Conservation (phyloP, 2,113 vertebrate species). For the Sturnus vulgaris region DNA sequence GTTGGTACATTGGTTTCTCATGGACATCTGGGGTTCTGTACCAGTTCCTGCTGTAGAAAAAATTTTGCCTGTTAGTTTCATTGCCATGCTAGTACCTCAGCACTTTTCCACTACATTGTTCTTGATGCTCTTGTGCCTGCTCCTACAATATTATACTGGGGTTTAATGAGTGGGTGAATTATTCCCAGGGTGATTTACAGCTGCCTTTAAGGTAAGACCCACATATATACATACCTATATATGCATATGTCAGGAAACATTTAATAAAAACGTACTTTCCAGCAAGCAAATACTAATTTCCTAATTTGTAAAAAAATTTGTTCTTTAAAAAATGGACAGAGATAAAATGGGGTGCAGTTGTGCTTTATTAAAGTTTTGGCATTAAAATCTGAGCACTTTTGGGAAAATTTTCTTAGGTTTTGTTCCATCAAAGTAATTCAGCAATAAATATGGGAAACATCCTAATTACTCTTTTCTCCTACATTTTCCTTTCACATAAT, state of each 20-base stretch:
- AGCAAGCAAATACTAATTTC: neutral
- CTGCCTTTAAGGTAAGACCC: neutral
- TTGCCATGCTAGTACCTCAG: neutral
- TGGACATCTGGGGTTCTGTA: neutral
- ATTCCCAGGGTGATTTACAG: neutral
- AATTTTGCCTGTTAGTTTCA: neutral
- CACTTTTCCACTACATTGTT: neutral
- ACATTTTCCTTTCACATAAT: neutral
- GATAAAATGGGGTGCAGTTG: neutral
- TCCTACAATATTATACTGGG: neutral
- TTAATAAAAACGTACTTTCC: neutral
- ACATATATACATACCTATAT: neutral
- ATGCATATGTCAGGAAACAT: neutral
- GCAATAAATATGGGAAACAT: neutral
- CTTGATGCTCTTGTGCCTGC: neutral
- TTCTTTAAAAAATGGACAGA: neutral
- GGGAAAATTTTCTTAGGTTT: neutral
- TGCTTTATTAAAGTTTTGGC: neutral
- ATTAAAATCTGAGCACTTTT: neutral
- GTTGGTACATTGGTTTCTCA: neutral
- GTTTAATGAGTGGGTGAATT: neutral
- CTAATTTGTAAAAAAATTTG: neutral
- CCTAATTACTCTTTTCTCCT: neutral
- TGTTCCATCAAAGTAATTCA: neutral
- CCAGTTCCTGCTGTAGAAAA: neutral